Evolutionary conservation across 2,888 invertebrate genomes (phyloP).

Genomic region (Trichopria drosophilae): DNA sequence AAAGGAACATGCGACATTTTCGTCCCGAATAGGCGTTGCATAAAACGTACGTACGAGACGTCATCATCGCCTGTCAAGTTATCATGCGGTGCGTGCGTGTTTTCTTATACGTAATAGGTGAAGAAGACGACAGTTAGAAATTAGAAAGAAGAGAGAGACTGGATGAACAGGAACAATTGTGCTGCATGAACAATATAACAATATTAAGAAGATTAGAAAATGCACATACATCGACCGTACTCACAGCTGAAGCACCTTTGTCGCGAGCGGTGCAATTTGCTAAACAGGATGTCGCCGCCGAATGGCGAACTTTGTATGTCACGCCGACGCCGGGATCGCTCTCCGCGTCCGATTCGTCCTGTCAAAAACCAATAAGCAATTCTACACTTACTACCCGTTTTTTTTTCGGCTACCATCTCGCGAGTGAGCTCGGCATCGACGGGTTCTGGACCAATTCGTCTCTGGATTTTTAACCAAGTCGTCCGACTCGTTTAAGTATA

Average conservation of each 20-base stretch:
- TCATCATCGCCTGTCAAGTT: too few relatives aligned
- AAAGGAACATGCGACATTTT: slow-evolving; percentile 10
- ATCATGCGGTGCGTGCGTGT: too few relatives aligned
- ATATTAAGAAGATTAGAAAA: not conserved
- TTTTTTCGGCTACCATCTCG: slow-evolving; percentile 26
- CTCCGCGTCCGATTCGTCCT: slow-evolving; percentile 57
- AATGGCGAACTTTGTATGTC: slow-evolving; percentile 65
- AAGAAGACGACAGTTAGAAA: too few relatives aligned
- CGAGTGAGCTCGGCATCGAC: slow-evolving; percentile 31
- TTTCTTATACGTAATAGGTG: too few relatives aligned
- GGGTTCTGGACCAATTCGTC: slow-evolving; percentile 17
- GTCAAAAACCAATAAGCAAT: slow-evolving; percentile 53
- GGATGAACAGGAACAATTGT: slow-evolving; percentile 27
- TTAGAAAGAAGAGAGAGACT: too few relatives aligned
- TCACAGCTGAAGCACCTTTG: slow-evolving; percentile 56
- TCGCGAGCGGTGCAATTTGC: slow-evolving; percentile 56
- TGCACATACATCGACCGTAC: slow-evolving; percentile 48
- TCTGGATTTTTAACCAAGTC: slow-evolving; percentile 21
- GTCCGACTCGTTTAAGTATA: too few relatives aligned
- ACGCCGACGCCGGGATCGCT: slow-evolving; percentile 68
- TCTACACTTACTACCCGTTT: slow-evolving; percentile 52
- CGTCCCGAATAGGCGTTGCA: too few relatives aligned
- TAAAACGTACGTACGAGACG: too few relatives aligned
- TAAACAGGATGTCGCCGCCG: slow-evolving; percentile 57
- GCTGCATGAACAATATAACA: too few relatives aligned